Evolutionary conservation across 1,140 invertebrate species (phyloP).

Genomic region (Galleria mellonella): DNA sequence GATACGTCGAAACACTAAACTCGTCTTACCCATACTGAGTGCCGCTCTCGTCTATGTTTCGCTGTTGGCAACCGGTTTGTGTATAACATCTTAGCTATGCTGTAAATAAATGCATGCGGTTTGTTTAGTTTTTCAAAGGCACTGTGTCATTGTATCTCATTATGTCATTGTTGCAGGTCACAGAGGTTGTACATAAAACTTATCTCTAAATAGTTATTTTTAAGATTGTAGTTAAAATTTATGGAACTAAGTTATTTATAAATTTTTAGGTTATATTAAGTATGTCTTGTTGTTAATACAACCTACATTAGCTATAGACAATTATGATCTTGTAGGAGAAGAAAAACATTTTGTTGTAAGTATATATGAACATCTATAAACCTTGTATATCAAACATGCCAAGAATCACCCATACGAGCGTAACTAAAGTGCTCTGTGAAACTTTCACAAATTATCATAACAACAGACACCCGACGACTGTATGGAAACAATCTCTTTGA

Average conservation of each 20-base stretch:
- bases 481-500: slow-evolving; percentile 38
- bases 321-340: no score
- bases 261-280: no score
- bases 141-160: slow-evolving; percentile 1
- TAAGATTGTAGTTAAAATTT: no score
- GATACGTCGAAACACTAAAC: no score
- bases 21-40: not conserved
- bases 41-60: not conserved
- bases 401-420: not conserved
- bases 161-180: not conserved
- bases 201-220: no score
- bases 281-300: no score
- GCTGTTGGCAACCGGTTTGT: slow-evolving; percentile 2
- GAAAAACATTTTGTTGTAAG: no score
- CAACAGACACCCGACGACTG: slow-evolving; percentile 15
- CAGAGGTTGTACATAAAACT: no score
- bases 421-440: slow-evolving; percentile 1
- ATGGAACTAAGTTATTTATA: no score
- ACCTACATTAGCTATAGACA: no score
- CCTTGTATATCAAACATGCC: not conserved
- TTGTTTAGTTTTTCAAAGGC: no score
- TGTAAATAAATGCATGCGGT: no score
- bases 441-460: slow-evolving; percentile 52
- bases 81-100: not conserved
- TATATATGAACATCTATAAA: not conserved